Base-by-base conservation (phyloP, 2,888 invertebrate genomes). In the Danaus chrysippus region DNA sequence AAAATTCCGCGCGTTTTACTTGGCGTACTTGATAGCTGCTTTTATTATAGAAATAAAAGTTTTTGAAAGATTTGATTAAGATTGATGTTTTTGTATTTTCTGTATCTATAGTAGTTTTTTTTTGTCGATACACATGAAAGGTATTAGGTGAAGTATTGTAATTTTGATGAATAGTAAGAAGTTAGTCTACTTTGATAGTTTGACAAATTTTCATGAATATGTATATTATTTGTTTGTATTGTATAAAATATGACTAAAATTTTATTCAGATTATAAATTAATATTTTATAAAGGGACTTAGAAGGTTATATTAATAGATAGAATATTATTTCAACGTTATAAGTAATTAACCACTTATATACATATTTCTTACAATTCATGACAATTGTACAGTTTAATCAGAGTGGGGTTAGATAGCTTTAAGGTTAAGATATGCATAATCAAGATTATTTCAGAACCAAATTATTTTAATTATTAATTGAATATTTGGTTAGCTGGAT, bases 351-450 rank as follows among this genome's bases (percentile, higher is more conserved):
- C 85, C 84, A 84, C 56, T 19, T 76, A 77, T 76, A 52, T 61
- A 62, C 61, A 52, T 61, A 62, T 62, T 54, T 58, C 74, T 79
- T 72, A 70, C 67, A 72, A 72, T 71, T 82, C 81, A 86, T 85
- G 82, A 83, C 79, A 69, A 84, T 83, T 84, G 79, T 80, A 71
- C 76, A 76, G 76, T 76, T 81, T 76, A 79, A 82, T 79, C 79
- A 65, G 68, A 61, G 62, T 67, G 68, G 66, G 57, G 66, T 77
- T 77, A 81, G 79, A 81, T 78, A 72, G 80, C 80, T 78, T 76
- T 79, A 77, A 82, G 81, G 82, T 84, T 80, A 79, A 84, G 84
- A 82, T 78, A 81, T 76, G 72, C 76, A 78, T 77, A 81, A 80
- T 79, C 75, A 76, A 70, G 64, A 23, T 72, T 70, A 68, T 72